A percentile compares a stretch with the other conserved stretches of the same genome.
These are phyloP conservation scores for Pteromalus puparum DNA, from an alignment of 1,140 invertebrate species.

Conservation along the genomic window DNA sequence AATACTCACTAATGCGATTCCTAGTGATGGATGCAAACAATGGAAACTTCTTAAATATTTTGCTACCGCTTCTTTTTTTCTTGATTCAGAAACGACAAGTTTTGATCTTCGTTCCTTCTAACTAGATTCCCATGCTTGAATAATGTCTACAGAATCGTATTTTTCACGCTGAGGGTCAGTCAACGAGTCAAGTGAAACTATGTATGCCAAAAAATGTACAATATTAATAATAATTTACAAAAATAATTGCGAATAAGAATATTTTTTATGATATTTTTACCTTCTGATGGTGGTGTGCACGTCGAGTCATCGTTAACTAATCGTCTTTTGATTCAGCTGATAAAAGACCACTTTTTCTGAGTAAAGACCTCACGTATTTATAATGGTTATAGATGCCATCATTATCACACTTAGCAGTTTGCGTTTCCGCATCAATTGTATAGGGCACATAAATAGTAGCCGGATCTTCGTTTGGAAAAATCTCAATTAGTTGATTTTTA, in stretches of 20 bases:
- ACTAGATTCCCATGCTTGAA: background rate
- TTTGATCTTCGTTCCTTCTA: background rate
- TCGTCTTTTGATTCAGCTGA: background rate
- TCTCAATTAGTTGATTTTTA: background rate
- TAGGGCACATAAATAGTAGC: background rate
- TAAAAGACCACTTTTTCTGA: background rate
- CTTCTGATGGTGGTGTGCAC: background rate
- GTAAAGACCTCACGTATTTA: background rate
- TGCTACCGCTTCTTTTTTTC: background rate
- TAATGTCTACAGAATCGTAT: background rate
- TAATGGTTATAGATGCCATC: conserved; percentile 3
- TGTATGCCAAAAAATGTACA: background rate
- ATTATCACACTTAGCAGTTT: background rate
- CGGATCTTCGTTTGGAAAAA: conserved; percentile 5
- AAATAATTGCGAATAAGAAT: background rate
- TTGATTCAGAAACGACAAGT: conserved; percentile 12
- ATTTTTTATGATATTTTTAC: conserved; percentile 6
- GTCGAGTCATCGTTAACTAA: too few relatives aligned
- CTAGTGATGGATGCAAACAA: background rate
- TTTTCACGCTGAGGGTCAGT: background rate
- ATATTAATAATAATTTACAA: background rate
- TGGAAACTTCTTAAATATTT: background rate
- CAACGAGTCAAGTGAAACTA: background rate
- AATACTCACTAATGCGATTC: conserved; percentile 1
- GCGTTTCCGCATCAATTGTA: background rate